Percentiles rank a stretch among this genome's conserved stretches.
These are phyloP conservation scores for Apotomis betuletana DNA, from an alignment of 2,888 invertebrate species.

Conservation along the genomic window DNA sequence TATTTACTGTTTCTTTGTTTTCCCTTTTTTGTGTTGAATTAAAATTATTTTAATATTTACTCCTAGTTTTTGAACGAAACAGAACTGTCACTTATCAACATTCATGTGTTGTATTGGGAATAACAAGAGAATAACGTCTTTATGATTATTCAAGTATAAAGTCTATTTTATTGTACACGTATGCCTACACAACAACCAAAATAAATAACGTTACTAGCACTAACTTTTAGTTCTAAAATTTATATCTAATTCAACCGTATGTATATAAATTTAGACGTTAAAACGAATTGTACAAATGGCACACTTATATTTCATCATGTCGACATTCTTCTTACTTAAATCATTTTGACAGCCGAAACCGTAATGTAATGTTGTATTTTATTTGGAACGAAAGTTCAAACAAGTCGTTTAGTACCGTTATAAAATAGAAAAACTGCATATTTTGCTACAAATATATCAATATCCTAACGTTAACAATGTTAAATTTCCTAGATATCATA, in stretches of 20 bases:
- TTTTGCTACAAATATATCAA: neutral
- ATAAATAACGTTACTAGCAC: neutral
- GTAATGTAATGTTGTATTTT: neutral
- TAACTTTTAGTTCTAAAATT: neutral
- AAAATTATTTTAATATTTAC: neutral
- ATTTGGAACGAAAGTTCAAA: constrained; percentile 42
- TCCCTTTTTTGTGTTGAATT: too few species aligned
- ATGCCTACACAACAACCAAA: neutral
- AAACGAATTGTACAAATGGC: neutral
- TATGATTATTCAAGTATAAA: too few species aligned
- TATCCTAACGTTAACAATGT: constrained; percentile 50
- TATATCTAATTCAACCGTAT: neutral
- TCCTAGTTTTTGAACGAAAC: neutral
- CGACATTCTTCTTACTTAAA: neutral
- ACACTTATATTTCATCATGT: neutral
- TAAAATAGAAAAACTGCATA: neutral
- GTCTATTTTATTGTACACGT: neutral
- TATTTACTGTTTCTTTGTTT: too few species aligned
- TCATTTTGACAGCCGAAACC: constrained; percentile 10
- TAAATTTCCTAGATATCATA: constrained; percentile 74
- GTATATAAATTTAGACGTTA: neutral
- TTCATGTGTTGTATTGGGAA: neutral
- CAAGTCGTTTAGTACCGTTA: constrained; percentile 18
- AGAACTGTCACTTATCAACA: neutral
- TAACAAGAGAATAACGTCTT: neutral